phyloP scores from a whole-genome alignment of 2,888 invertebrate genomes.

The Erebia ligea region DNA sequence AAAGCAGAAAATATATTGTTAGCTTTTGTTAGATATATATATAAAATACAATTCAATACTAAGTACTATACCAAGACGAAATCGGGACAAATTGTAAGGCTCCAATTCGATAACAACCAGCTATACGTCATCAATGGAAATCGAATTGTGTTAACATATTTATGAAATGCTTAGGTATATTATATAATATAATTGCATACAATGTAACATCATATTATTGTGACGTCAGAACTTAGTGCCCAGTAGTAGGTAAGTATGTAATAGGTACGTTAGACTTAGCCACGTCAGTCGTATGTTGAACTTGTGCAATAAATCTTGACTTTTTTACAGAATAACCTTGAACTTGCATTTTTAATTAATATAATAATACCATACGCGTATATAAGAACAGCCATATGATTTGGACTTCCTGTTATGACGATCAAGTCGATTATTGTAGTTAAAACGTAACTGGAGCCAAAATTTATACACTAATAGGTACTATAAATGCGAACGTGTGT shows the following conservation, averaged over 20 bases:
- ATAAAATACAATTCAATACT: no score
- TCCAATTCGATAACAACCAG: not conserved
- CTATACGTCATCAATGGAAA: not conserved
- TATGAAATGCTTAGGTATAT: not conserved
- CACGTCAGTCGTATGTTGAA: not conserved
- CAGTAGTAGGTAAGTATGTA: not conserved
- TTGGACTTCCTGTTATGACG: slow-evolving; percentile 2
- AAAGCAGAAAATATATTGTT: not conserved
- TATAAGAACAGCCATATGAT: not conserved
- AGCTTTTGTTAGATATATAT: no score
- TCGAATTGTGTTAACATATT: not conserved
- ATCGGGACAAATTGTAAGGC: not conserved
- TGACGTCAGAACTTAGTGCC: not conserved
- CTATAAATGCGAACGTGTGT: no score
- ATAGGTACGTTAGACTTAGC: no score
- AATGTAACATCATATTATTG: not conserved
- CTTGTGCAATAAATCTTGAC: slow-evolving; percentile 3
- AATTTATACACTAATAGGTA: no score
- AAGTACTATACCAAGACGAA: not conserved
- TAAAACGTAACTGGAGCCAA: not conserved
- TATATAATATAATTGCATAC: not conserved
- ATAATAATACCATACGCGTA: not conserved
- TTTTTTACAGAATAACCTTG: not conserved
- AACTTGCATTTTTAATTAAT: not conserved
- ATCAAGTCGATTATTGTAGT: not conserved